Evolutionary conservation across 1,140 invertebrate species (phyloP).

Genomic region (Bombus picipes): DNA sequence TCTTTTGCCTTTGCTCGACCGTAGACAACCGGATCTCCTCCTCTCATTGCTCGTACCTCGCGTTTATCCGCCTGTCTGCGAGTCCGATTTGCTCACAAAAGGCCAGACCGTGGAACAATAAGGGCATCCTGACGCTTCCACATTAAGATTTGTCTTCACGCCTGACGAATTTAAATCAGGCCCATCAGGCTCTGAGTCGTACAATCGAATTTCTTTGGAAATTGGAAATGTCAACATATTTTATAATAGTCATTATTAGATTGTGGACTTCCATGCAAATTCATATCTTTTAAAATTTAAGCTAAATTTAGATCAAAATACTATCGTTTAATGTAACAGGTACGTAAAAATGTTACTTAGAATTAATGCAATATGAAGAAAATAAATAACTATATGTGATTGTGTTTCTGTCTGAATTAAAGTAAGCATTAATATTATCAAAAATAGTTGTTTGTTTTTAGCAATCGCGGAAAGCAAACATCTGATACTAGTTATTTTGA

Average conservation of each 20-base stretch:
- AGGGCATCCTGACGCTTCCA: constrained; percentile 46
- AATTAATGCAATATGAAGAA: too few species aligned
- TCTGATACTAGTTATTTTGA: too few species aligned
- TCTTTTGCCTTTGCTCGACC: constrained; percentile 25
- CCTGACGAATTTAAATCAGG: constrained; percentile 32
- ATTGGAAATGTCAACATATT: neutral
- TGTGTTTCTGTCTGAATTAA: too few species aligned
- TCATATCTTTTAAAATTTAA: neutral
- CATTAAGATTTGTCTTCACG: constrained; percentile 45
- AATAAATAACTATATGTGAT: too few species aligned
- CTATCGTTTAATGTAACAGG: too few species aligned
- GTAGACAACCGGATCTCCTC: constrained; percentile 23
- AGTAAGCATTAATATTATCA: too few species aligned
- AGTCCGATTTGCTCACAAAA: constrained; percentile 59
- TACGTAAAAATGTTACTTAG: too few species aligned
- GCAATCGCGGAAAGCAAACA: too few species aligned
- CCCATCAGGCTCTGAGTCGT: neutral
- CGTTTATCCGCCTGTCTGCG: constrained; percentile 48
- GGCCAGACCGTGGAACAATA: constrained; percentile 51
- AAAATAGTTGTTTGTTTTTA: too few species aligned
- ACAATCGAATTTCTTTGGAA: neutral
- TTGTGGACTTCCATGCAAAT: neutral
- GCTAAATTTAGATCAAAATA: too few species aligned
- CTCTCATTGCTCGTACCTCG: constrained; percentile 26
- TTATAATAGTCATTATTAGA: neutral